Evolutionary conservation across 2,888 invertebrate genomes (phyloP), one percentile per base, ranked within the genome.

Genomic region (Trichopoda pennipes): DNA sequence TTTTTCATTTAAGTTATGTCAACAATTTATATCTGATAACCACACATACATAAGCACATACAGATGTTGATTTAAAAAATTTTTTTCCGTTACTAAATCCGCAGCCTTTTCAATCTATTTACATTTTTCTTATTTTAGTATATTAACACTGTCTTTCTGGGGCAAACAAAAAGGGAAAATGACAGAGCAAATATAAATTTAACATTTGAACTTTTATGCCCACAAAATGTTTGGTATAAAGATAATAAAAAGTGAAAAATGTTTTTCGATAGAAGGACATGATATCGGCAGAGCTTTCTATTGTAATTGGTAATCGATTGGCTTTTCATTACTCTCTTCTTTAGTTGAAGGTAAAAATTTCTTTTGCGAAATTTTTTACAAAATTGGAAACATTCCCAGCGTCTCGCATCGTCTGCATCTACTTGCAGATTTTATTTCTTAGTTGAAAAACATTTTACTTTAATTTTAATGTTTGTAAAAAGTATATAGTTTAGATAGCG

Each of bases 231-330:
- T 63, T 63, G 68, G n/a, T 19, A 69, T 47, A 23, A 68, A 44
- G 61, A 74, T 74, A 74, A 80, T 61, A 55, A 73, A 66, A 74
- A 53, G 17, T 44, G 14, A 69, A 61, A 35, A n/a, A 55, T 19
- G n/a, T 7, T 47, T 32, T 51, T 66, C n/a, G 73, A 66, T 28
- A 6, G 53, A 60, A 68, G 42, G 47, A 56, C 61, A 68, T 68
- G 47, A 80, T 61, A 51, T 35, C 44, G 56, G 63, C 74, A 63
- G 55, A 61, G 51, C 68, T 77, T 63, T 47, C 1, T 19, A 35
- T 55, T 42, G 69, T 47, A 44, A 69, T 64, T 55, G 51, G 69
- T 47, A 44, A 69, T 64, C 61, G 51, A 9, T 1, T 21, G 44
- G 14, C 42, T 10, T 14, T 28, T 38, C n/a, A 1, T n/a, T 38